A percentile compares a stretch with the other conserved stretches of the same genome.
Conservation (phyloP, 64 coral and sea anemone genomes). For the Montipora sp. region DNA sequence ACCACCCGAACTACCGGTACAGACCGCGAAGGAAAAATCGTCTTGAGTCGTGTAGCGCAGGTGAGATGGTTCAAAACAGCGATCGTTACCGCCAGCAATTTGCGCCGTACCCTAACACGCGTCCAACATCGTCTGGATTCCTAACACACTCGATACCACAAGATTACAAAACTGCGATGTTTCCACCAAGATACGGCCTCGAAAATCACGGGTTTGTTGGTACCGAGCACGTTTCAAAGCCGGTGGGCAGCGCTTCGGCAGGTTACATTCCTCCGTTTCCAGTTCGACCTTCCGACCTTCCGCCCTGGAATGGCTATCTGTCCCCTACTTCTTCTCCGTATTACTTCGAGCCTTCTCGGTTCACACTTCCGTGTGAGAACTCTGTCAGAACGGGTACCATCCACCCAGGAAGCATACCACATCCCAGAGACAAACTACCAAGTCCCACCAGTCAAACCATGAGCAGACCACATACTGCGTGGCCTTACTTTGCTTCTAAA, state of each 20-base stretch:
- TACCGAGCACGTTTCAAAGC: constrained; percentile 16
- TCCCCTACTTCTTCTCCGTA: constrained; percentile 12
- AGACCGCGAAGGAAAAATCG: constrained; percentile 79
- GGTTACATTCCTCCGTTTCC: constrained; percentile 15
- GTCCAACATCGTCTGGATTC: constrained; percentile 39
- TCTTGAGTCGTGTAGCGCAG: constrained; percentile 38
- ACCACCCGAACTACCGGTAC: constrained; percentile 90
- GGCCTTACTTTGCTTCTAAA: constrained; percentile 29
- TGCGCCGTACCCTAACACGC: constrained; percentile 55
- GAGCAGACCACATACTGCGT: background rate
- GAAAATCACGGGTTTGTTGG: constrained; percentile 6
- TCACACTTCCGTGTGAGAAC: constrained; percentile 13
- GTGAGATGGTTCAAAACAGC: constrained; percentile 43
- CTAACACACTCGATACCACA: constrained; percentile 10
- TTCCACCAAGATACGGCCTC: background rate
- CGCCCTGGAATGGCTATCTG: constrained; percentile 36
- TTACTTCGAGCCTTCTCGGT: constrained; percentile 27
- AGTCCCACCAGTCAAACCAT: background rate
- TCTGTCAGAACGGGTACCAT: background rate
- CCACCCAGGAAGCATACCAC: constrained; percentile 29
- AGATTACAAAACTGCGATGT: constrained; percentile 36
- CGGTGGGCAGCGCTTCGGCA: background rate
- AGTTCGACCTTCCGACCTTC: constrained; percentile 21
- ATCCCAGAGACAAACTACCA: constrained; percentile 9
- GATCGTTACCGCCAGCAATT: constrained; percentile 58